Evolutionary conservation across 2,888 invertebrate species (phyloP), one percentile per base, ranked within the genome.

Genomic region (Hofmannophila pseudospretella): DNA sequence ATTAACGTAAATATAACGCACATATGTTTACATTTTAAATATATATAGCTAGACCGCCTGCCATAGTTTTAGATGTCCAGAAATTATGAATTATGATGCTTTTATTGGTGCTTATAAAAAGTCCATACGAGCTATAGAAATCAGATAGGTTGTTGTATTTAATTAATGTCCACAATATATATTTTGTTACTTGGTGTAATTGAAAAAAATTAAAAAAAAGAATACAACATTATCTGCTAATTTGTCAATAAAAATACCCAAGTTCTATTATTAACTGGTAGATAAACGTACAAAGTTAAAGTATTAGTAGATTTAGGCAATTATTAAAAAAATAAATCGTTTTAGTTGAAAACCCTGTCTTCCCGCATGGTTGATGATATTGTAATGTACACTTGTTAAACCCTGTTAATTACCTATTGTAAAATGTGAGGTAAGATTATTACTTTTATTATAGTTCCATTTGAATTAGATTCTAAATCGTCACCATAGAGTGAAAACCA

Each of bases 361-460:
- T 79, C 80, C 80, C 48, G 26, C 39, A 67, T 51, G 75, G 77
- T 79, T 76, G 70, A 68, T 70, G 61, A 68, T 41, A 47, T 41
- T 50, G 38, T 42, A 49, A 47, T 70, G 56, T 73, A 70, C 67
- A 70, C 60, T 73, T 69, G 72, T 75, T 74, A 66, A 60, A 52
- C 63, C 61, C 62, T 52, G 51, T 58, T 49, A 16, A 5, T 16
- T 16, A 16, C 16, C 16, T 16, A 16, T 16, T 4, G 16, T 16
- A 4, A 16, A 16, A 4, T 16, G 5, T 16, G 16, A 5, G 3
- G 16, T 16, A 16, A 3, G 5, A 16, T 16, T 16, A 16, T 16
- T 16, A 16, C 5, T n/a, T n/a, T n/a, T n/a, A n/a, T n/a, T n/a
- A n/a, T n/a, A n/a, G n/a, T n/a, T n/a, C n/a, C n/a, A n/a, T n/a